A percentile compares a stretch with the other conserved stretches of the same genome.
phyloP scores from a whole-genome alignment of 2,888 invertebrate species.

The Macaria liturata region DNA sequence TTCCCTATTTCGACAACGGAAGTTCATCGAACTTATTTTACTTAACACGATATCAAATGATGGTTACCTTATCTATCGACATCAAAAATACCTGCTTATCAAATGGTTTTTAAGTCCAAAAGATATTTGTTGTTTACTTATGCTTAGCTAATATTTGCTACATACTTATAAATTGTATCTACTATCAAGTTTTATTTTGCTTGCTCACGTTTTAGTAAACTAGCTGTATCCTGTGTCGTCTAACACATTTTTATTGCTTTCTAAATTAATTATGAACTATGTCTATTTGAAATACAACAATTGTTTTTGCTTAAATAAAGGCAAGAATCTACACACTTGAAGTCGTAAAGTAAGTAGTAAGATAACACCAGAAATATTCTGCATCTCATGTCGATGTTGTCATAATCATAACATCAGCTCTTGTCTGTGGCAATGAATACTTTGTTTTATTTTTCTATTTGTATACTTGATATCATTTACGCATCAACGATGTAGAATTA shows the following conservation, averaged over 20 bases:
- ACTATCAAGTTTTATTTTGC: too few species aligned
- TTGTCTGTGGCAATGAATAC: slow-evolving; percentile 27
- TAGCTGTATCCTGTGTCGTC: too few species aligned
- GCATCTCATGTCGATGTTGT: slow-evolving; percentile 12
- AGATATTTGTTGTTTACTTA: slow-evolving; percentile 1
- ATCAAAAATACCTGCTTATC: slow-evolving; percentile 57
- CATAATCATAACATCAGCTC: slow-evolving; percentile 35
- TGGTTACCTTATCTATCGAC: slow-evolving; percentile 61
- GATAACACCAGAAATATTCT: too few species aligned
- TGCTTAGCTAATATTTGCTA: not conserved
- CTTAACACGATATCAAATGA: slow-evolving; percentile 36
- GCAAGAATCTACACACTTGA: too few species aligned
- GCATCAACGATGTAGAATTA: slow-evolving; percentile 23
- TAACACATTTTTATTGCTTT: too few species aligned
- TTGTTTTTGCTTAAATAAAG: too few species aligned
- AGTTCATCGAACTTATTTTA: slow-evolving; percentile 72
- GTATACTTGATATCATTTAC: slow-evolving; percentile 16
- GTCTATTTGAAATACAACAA: too few species aligned
- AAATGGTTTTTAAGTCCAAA: slow-evolving; percentile 10
- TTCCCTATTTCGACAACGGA: slow-evolving; percentile 68
- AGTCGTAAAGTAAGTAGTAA: too few species aligned
- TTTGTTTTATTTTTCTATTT: slow-evolving; percentile 40
- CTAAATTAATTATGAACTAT: too few species aligned
- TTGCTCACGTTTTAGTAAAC: too few species aligned
- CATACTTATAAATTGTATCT: too few species aligned